These are phyloP conservation scores for Celastrina argiolus DNA, from an alignment of 2,888 invertebrate genomes.

Conservation along the genomic window DNA sequence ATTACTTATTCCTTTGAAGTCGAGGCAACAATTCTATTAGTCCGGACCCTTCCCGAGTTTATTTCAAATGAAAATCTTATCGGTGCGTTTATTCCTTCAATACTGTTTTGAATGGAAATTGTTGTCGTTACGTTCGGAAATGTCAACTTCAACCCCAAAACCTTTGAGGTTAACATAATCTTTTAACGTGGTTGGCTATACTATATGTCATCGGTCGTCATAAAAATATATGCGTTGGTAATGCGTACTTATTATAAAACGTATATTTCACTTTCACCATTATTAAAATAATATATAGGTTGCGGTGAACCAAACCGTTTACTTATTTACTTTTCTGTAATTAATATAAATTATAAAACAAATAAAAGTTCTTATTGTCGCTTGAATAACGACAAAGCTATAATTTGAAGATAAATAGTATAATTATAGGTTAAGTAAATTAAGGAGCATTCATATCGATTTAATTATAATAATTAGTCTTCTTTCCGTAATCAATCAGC, in stretches of 20 bases:
- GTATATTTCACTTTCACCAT: no score
- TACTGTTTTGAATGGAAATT: slow-evolving; percentile 19
- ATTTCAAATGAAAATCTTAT: slow-evolving; percentile 31
- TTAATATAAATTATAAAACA: neutral
- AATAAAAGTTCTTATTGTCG: neutral
- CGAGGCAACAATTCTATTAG: slow-evolving; percentile 36
- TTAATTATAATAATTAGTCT: slow-evolving; percentile 3
- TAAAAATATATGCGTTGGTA: neutral
- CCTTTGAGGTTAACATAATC: neutral
- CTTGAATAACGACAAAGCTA: neutral
- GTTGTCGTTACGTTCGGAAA: neutral
- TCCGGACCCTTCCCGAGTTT: slow-evolving; percentile 31
- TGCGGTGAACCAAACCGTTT: neutral
- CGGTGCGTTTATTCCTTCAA: slow-evolving; percentile 7
- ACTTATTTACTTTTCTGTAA: neutral
- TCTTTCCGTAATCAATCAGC: slow-evolving; percentile 8
- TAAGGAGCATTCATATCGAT: neutral
- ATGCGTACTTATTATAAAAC: no score
- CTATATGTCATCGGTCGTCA: neutral
- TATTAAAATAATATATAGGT: neutral
- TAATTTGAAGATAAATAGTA: neutral
- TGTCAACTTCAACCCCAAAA: neutral
- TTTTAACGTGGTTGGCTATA: neutral
- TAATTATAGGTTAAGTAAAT: slow-evolving; percentile 4
- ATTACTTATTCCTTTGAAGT: slow-evolving; percentile 41